Percentiles rank a stretch among this genome's conserved stretches.
phyloP scores from a whole-genome alignment of 2,797 vertebrate genomes.

The Acanthiza pusilla region DNA sequence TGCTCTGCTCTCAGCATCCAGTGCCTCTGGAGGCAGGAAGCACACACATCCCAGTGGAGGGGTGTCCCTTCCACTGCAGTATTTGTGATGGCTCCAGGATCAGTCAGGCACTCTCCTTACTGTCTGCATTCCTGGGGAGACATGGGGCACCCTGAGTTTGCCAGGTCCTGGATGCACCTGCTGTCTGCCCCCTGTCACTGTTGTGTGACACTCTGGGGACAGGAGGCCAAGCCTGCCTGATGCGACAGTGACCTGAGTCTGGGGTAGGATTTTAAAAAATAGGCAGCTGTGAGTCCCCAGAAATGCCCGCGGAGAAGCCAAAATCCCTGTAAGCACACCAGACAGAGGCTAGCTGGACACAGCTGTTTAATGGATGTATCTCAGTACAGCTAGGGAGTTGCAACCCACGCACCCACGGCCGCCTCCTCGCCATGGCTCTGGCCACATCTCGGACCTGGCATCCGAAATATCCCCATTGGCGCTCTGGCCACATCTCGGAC shows the following conservation, averaged over 20 bases:
- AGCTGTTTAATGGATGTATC: slow-evolving; percentile 60
- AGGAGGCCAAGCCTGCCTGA: neutral
- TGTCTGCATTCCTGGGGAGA: neutral
- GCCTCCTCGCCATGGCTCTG: neutral
- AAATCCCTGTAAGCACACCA: fast-evolving
- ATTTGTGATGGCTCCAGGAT: fast-evolving
- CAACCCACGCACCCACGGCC: neutral
- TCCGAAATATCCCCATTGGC: slow-evolving; percentile 18
- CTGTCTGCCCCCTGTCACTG: fast-evolving
- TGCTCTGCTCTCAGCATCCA: neutral
- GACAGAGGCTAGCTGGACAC: slow-evolving; percentile 11
- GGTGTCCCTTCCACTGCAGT: neutral
- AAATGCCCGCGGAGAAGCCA: neutral
- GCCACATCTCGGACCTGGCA: neutral
- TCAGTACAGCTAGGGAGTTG: neutral
- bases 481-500: neutral
- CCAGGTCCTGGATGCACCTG: neutral
- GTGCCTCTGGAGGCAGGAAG: neutral
- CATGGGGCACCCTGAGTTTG: fast-evolving
- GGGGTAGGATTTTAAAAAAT: neutral
- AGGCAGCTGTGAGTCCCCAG: neutral
- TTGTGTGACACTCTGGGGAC: neutral
- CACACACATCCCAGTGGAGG: neutral
- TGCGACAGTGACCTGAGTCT: neutral
- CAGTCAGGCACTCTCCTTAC: neutral